A percentile compares a stretch with the other conserved stretches of the same genome.
Conservation (phyloP, 2,113 vertebrate species). For the Python bivittatus region DNA sequence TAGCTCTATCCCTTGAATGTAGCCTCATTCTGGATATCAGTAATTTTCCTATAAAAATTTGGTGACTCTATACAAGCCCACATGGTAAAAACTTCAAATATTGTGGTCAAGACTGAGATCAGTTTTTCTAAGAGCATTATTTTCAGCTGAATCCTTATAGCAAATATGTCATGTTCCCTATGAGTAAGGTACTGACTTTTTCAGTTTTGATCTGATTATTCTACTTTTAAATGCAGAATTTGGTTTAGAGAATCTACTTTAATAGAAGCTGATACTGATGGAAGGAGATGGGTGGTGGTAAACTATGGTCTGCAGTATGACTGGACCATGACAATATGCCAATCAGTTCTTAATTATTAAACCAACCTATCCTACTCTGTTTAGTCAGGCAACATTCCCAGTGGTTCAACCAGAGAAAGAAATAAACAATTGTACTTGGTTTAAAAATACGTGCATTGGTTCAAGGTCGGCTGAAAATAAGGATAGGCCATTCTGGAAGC, state of each 20-base stretch:
- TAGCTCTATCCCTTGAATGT: not conserved
- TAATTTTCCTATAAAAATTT: not conserved
- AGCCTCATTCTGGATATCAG: not conserved
- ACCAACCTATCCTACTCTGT: not conserved
- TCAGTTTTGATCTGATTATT: not conserved
- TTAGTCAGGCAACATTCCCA: not conserved
- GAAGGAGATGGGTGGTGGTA: not conserved
- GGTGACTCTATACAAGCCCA: not conserved
- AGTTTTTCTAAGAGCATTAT: not conserved
- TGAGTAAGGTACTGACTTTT: not conserved
- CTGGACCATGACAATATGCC: not conserved
- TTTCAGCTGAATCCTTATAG: not conserved
- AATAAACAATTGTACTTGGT: not conserved
- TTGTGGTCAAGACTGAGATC: not conserved
- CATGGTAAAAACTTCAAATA: not conserved
- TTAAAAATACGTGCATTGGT: not conserved
- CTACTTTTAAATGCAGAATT: not conserved
- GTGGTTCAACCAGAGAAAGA: not conserved
- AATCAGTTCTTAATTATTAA: constrained; percentile 17
- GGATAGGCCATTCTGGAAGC: not conserved
- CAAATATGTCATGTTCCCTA: not conserved
- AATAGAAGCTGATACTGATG: not conserved
- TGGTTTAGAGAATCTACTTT: too few relatives aligned
- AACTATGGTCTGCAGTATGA: not conserved
- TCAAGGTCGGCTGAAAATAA: not conserved